A percentile compares a stretch with the other conserved stretches of the same genome.
phyloP scores from a whole-genome alignment of 2,888 invertebrate genomes.

The Gisinianus flammeolus region DNA sequence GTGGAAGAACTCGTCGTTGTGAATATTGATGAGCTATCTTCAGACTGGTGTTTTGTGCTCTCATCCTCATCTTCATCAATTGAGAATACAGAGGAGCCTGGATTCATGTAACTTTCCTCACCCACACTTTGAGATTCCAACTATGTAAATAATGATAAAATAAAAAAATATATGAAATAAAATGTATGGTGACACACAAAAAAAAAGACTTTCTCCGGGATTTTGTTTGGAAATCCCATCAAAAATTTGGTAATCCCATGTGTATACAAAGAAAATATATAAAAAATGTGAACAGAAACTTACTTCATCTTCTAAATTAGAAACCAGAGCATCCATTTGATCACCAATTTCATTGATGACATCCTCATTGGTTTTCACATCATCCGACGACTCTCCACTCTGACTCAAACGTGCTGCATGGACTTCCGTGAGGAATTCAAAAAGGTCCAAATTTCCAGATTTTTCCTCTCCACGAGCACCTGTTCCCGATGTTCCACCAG shows the following conservation, averaged over 20 bases:
- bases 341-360: slow-evolving; percentile 82
- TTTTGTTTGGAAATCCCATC: too few species aligned
- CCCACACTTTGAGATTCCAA: slow-evolving; percentile 37
- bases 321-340: slow-evolving; percentile 81
- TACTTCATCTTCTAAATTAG: slow-evolving; percentile 81
- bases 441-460: slow-evolving; percentile 71
- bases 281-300: too few species aligned
- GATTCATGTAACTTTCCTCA: slow-evolving; percentile 48
- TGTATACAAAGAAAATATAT: too few species aligned
- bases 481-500: slow-evolving; percentile 44
- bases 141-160: slow-evolving; percentile 23
- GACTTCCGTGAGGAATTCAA: slow-evolving; percentile 86
- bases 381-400: background rate
- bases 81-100: slow-evolving; percentile 39
- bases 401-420: slow-evolving; percentile 64
- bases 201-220: too few species aligned
- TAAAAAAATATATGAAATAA: background rate
- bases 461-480: slow-evolving; percentile 51
- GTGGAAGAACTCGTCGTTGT: slow-evolving; percentile 33
- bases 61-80: slow-evolving; percentile 41
- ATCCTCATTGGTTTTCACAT: slow-evolving; percentile 60
- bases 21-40: slow-evolving; percentile 39
- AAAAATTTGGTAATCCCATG: too few species aligned
- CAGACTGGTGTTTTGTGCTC: slow-evolving; percentile 33
- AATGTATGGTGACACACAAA: too few species aligned